phyloP scores from a whole-genome alignment of 30 jellyfish, hydroid and myxozoan genomes.

The Turritopsis dohrnii region DNA sequence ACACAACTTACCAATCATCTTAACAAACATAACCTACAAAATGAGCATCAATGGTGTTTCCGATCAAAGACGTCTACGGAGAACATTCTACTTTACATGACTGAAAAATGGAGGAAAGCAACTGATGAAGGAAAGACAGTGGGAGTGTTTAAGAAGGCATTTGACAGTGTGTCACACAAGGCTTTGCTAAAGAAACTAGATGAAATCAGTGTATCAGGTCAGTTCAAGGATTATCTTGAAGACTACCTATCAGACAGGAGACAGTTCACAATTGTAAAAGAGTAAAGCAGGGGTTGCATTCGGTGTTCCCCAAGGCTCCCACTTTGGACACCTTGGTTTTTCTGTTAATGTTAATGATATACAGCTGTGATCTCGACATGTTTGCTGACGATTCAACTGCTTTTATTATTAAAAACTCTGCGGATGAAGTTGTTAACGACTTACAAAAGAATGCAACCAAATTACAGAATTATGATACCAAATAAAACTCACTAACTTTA shows the following conservation, averaged over 20 bases:
- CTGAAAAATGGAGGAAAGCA: not conserved
- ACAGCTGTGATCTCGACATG: too few species aligned
- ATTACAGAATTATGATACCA: not conserved
- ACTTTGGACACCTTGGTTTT: not conserved
- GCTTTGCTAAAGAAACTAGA: not conserved
- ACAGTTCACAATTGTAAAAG: too few species aligned
- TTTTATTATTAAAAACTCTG: not conserved
- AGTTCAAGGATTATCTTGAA: not conserved
- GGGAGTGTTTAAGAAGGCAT: too few species aligned
- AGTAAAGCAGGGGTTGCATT: too few species aligned
- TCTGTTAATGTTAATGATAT: not conserved
- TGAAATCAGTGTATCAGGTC: too few species aligned
- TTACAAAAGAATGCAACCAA: not conserved
- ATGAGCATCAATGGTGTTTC: not conserved
- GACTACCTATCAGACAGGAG: not conserved
- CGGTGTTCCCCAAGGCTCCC: not conserved
- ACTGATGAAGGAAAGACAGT: too few species aligned
- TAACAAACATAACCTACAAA: not conserved
- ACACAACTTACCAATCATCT: too few species aligned
- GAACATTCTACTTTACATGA: not conserved
- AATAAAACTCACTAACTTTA: not conserved
- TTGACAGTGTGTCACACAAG: not conserved
- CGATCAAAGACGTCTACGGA: not conserved
- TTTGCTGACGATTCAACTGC: not conserved
- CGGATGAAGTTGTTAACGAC: not conserved